phyloP scores from a whole-genome alignment of 2,797 vertebrate species.

The Acanthiza pusilla region DNA sequence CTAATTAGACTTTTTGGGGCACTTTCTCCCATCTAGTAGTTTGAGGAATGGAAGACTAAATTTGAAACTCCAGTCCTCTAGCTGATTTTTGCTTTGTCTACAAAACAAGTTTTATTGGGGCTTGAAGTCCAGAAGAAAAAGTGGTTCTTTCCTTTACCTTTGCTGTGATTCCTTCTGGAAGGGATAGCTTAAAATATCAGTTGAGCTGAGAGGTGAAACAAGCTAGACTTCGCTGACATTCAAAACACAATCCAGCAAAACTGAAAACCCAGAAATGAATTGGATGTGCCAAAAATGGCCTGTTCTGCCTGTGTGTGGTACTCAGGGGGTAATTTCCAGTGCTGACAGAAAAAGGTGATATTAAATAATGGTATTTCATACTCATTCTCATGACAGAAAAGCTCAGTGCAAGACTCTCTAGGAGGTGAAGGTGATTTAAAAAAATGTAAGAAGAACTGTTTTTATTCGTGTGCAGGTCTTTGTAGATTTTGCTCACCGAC shows the following conservation, averaged over 20 bases:
- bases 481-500: not conserved
- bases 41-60: not conserved
- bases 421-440: not conserved
- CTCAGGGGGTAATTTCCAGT: not conserved
- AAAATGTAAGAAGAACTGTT: not conserved
- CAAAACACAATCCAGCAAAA: not conserved
- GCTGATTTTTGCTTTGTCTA: not conserved
- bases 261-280: not conserved
- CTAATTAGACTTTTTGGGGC: not conserved
- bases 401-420: not conserved
- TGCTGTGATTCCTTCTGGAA: not conserved
- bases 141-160: not conserved
- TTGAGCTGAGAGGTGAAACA: not conserved
- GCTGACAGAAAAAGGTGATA: not conserved
- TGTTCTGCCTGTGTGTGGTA: accelerated
- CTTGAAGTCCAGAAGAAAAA: not conserved
- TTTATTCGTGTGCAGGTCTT: not conserved
- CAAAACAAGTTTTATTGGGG: not conserved
- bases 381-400: not conserved
- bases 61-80: not conserved
- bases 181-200: not conserved
- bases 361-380: not conserved
- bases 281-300: not conserved
- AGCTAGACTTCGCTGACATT: not conserved
- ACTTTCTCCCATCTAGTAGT: not conserved